These are phyloP conservation scores for Caloenas nicobarica DNA, from an alignment of 2,113 vertebrate species.

Conservation along the genomic window DNA sequence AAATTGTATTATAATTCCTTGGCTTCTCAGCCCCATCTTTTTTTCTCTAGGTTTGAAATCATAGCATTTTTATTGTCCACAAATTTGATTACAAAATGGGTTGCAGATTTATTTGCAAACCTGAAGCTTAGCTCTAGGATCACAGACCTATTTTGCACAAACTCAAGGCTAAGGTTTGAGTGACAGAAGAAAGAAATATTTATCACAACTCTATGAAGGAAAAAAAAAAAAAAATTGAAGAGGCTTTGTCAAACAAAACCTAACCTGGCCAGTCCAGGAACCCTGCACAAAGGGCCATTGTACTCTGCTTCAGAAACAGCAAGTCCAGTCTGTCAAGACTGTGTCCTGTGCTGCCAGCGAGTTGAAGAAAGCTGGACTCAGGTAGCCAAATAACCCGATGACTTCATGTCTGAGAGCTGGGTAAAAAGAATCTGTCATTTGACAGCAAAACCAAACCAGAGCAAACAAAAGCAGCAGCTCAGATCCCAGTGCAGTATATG, in stretches of 20 bases:
- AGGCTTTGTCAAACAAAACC: conserved; percentile 55
- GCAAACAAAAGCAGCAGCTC: neutral
- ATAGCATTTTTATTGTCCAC: neutral
- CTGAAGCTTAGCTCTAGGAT: neutral
- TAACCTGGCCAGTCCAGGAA: neutral
- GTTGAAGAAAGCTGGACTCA: neutral
- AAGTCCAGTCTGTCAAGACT: conserved; percentile 16
- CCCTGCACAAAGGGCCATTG: neutral
- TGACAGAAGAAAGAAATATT: conserved; percentile 54
- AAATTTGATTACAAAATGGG: neutral
- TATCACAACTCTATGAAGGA: neutral
- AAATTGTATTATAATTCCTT: neutral
- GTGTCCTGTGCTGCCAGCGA: neutral
- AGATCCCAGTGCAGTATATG: fast-evolving
- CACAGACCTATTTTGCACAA: neutral
- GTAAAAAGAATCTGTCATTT: neutral
- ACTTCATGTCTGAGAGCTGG: conserved; percentile 39
- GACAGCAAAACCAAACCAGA: neutral
- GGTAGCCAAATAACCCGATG: conserved; percentile 20
- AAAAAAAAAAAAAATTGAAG: conserved; percentile 14
- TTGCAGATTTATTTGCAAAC: conserved; percentile 32
- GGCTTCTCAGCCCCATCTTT: neutral
- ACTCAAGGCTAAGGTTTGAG: neutral
- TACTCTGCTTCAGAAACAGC: conserved; percentile 2
- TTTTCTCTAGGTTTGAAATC: neutral